Evolutionary conservation across 2,797 vertebrate genomes (phyloP).

Genomic region (Cossypha polioptera): DNA sequence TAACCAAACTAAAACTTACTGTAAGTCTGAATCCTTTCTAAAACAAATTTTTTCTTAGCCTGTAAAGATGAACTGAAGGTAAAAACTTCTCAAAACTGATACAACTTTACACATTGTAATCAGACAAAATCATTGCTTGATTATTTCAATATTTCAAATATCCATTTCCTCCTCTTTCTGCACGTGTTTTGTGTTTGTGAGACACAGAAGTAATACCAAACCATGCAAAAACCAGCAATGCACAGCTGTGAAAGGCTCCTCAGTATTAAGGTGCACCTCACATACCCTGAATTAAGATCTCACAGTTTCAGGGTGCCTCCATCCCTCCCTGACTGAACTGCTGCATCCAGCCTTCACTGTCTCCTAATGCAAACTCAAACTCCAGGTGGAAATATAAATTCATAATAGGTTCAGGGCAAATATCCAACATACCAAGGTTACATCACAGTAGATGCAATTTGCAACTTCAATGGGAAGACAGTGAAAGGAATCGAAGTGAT

Average conservation of each 20-base stretch:
- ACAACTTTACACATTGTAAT: not conserved
- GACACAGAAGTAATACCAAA: not conserved
- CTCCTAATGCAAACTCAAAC: not conserved
- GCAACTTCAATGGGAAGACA: not conserved
- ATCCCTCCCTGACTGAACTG: not conserved
- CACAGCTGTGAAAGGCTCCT: not conserved
- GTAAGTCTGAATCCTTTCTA: not conserved
- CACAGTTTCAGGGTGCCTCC: not conserved
- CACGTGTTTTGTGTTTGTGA: not conserved
- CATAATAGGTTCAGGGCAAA: not conserved
- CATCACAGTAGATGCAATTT: not conserved
- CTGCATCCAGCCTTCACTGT: not conserved
- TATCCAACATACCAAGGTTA: not conserved
- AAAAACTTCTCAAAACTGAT: not conserved
- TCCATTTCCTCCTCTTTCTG: not conserved
- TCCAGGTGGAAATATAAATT: constrained; percentile 17
- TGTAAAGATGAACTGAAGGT: not conserved
- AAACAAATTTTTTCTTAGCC: not conserved
- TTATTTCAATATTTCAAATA: not conserved
- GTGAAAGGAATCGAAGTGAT: not conserved
- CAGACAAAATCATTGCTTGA: not conserved
- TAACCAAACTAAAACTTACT: not conserved
- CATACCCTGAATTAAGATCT: not conserved
- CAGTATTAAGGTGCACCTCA: not conserved
- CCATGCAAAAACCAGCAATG: not conserved